phyloP scores from a whole-genome alignment of 2,113 vertebrate species.

The Cottus gobio region DNA sequence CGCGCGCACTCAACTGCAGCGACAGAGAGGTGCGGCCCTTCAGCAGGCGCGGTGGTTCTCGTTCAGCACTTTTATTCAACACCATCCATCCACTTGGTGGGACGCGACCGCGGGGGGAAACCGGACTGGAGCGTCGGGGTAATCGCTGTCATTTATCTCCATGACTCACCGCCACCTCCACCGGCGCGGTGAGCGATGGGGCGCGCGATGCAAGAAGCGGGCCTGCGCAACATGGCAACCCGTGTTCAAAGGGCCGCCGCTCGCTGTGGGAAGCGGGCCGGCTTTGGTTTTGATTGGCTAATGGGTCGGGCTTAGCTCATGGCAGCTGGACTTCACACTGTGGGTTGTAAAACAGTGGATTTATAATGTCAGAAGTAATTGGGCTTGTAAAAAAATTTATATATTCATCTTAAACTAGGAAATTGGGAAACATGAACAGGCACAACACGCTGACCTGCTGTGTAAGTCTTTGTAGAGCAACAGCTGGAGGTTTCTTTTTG shows the following conservation, averaged over 20 bases:
- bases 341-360: slow-evolving; percentile 25
- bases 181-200: slow-evolving; percentile 49
- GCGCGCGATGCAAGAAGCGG: slow-evolving; percentile 38
- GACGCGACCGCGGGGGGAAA: slow-evolving; percentile 41
- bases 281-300: slow-evolving; percentile 65
- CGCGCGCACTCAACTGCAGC: neutral
- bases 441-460: neutral
- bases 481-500: neutral
- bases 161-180: slow-evolving; percentile 67
- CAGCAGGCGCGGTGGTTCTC: slow-evolving; percentile 50
- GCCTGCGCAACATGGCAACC: slow-evolving; percentile 76
- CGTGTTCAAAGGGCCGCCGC: too few species aligned
- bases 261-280: slow-evolving; percentile 19
- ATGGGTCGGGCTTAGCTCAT: slow-evolving; percentile 41
- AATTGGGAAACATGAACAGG: neutral
- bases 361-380: slow-evolving; percentile 35
- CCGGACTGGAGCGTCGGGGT: slow-evolving; percentile 37
- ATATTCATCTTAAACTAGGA: slow-evolving; percentile 6
- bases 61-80: slow-evolving; percentile 42
- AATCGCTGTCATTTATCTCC: slow-evolving; percentile 73
- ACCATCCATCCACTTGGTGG: slow-evolving; percentile 51
- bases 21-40: slow-evolving; percentile 33
- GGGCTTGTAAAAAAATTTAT: neutral
- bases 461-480: neutral
- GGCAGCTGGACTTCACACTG: slow-evolving; percentile 35